Conservation (phyloP, 1,140 invertebrate genomes). For the Dreissena rostriformis region DNA sequence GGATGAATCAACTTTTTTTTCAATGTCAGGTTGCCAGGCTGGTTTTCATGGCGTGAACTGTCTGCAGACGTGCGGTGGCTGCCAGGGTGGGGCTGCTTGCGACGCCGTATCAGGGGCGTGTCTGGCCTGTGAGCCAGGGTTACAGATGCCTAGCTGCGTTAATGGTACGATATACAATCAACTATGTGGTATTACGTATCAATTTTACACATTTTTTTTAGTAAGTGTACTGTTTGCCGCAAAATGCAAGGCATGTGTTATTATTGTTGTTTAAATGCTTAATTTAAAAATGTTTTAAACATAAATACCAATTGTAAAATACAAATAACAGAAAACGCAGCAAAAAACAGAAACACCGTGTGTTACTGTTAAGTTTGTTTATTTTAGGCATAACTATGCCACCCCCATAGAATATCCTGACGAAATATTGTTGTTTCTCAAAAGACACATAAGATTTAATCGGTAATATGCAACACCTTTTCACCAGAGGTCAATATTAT, state of each 20-base stretch:
- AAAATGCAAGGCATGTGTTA: neutral
- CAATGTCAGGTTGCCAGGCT: conserved; percentile 12
- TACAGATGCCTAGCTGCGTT: conserved; percentile 3
- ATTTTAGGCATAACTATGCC: too few species aligned
- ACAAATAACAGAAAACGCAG: too few species aligned
- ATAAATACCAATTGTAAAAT: too few species aligned
- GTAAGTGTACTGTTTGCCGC: neutral
- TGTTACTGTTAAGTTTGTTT: too few species aligned
- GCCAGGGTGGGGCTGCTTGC: conserved; percentile 7
- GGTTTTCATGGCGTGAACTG: conserved; percentile 18
- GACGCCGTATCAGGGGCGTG: conserved; percentile 13
- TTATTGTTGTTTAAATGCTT: too few species aligned
- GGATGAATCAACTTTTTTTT: neutral
- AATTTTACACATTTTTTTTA: neutral
- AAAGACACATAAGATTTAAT: too few species aligned
- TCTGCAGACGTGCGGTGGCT: conserved; percentile 15
- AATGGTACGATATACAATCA: neutral
- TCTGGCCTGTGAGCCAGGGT: conserved; percentile 25
- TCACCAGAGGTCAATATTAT: too few species aligned
- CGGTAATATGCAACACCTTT: too few species aligned
- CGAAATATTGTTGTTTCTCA: too few species aligned
- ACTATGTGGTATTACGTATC: neutral
- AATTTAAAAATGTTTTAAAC: too few species aligned
- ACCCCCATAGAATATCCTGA: too few species aligned
- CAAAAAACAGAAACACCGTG: too few species aligned